phyloP scores from a whole-genome alignment of 2,888 invertebrate species.

The Melieria crassipennis region DNA sequence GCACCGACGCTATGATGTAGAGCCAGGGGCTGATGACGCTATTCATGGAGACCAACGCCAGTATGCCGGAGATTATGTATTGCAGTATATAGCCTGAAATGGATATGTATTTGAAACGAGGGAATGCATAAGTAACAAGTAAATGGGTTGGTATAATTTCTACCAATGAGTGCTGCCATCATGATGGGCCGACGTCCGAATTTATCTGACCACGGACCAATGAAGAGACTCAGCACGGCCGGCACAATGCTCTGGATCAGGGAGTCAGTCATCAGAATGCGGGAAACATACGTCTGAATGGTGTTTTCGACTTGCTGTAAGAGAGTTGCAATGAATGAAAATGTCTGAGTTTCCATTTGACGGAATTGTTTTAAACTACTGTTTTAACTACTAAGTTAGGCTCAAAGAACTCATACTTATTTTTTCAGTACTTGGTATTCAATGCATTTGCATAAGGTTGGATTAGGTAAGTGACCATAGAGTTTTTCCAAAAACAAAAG shows the following conservation, averaged over 20 bases:
- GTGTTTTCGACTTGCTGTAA: conserved; percentile 63
- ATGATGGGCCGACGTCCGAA: conserved; percentile 79
- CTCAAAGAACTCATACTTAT: too few relatives aligned
- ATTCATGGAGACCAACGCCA: conserved; percentile 49
- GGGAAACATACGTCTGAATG: conserved; percentile 74
- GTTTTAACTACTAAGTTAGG: background rate
- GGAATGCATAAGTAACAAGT: background rate
- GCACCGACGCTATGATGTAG: conserved; percentile 69
- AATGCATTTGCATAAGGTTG: too few relatives aligned
- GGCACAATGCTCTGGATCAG: conserved; percentile 74
- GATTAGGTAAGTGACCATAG: too few relatives aligned
- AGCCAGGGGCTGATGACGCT: conserved; percentile 58
- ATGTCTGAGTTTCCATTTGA: background rate
- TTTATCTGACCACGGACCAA: conserved; percentile 84
- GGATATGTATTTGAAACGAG: background rate
- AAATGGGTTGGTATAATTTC: background rate
- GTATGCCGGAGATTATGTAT: conserved; percentile 45
- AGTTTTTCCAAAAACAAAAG: too few relatives aligned
- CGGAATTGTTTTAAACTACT: background rate
- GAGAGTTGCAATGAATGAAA: conserved; percentile 33
- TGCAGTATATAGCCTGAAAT: conserved; percentile 53
- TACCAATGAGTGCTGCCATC: conserved; percentile 71
- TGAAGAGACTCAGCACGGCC: conserved; percentile 74
- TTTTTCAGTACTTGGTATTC: too few relatives aligned
- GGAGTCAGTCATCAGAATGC: conserved; percentile 71